Base-by-base conservation (phyloP, 2,888 invertebrate genomes). In the Brachypalpus laphriformis region DNA sequence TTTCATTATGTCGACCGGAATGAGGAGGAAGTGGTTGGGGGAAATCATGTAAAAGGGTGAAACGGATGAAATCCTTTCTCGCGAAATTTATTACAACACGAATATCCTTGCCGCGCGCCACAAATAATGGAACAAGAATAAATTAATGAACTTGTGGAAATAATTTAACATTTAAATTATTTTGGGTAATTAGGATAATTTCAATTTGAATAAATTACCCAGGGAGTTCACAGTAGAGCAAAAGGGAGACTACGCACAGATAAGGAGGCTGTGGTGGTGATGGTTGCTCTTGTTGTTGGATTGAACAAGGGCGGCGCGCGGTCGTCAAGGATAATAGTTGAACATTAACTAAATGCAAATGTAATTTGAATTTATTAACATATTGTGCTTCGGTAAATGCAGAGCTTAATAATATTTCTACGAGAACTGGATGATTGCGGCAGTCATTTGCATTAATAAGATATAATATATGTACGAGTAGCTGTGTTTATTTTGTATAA, bases 141-240 rank as follows among this genome's bases (percentile, higher is more conserved):
- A 85, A 74, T 85, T 85, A 85, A 85, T 85, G 81, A 85, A 75
- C 71, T 85, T 71, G 66, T 65, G 75, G 66, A 85, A 85, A 85
- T 85, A 81, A 85, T 85, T 85, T 85, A 66, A 76, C 75, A 76
- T 85, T 85, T 81, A 85, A 85, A 85, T 85, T 81, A 85, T 85
- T 80, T 85, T 71, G 75, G 75, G 81, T 72, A 85, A 85, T 85
- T 85, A 85, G 85, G 80, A 81, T 76, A 81, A 85, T 85, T 75
- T 85, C 81, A 85, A 85, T 81, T 76, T 81, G 85, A 85, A 85
- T 85, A 85, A 78, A 85, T 85, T 76, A 81, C 40, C 20, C 34
- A n/a, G 37, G 16, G 45, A 40, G 31, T 71, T 34, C 9, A 8
- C 34, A 34, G 34, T 7, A 28, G 28, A 28, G 28, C 28, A 25